Percentiles rank a stretch among this genome's conserved stretches.
Conservation (phyloP, 2,888 invertebrate genomes). For the Isoperla grammatica region DNA sequence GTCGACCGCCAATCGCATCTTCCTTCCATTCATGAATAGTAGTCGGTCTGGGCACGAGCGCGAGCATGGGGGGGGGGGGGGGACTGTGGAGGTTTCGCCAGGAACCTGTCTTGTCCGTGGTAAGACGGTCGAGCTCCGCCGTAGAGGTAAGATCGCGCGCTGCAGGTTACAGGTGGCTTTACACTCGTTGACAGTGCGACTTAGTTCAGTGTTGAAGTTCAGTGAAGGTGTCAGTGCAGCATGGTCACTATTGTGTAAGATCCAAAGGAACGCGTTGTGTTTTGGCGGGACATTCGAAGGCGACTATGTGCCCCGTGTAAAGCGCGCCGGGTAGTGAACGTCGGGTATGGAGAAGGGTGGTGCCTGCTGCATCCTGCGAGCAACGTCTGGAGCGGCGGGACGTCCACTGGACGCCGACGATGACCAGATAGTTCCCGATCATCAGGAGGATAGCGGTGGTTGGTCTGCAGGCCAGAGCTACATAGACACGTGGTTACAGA, state of each 20-base stretch:
- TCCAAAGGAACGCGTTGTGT: no score
- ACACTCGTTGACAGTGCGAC: no score
- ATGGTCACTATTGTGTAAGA: background rate
- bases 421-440: constrained; percentile 27
- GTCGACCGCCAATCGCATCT: constrained; percentile 11
- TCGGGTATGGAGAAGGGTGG: constrained; percentile 25
- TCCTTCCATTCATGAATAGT: constrained; percentile 24
- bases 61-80: background rate
- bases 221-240: background rate
- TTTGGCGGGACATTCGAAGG: no score
- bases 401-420: constrained; percentile 15
- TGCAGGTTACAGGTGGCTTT: background rate
- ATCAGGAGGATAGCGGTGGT: constrained; percentile 17
- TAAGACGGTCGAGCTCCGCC: background rate
- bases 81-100: constrained; percentile 4
- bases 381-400: constrained; percentile 9
- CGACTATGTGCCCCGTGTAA: no score
- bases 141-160: background rate
- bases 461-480: constrained; percentile 21
- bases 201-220: background rate
- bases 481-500: constrained; percentile 26
- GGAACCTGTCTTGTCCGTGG: constrained; percentile 5
- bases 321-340: background rate
- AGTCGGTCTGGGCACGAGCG: constrained; percentile 20
- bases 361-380: constrained; percentile 24